Evolutionary conservation across 2,797 vertebrate genomes (phyloP).

Genomic region (Microchirus variegatus): DNA sequence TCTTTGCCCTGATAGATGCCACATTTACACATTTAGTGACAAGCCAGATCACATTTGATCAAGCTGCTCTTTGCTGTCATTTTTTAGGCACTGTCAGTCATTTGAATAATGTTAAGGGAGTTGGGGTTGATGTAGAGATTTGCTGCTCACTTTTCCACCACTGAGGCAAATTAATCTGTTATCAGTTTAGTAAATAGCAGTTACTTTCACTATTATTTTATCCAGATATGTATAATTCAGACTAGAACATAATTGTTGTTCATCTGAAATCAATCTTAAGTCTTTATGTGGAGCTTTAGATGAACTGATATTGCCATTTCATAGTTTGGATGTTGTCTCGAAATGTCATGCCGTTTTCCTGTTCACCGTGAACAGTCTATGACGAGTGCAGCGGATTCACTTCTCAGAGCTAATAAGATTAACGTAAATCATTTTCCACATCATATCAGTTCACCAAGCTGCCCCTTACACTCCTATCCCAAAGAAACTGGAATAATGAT

Average conservation of each 20-base stretch:
- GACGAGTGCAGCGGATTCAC: neutral
- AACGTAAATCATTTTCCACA: constrained; percentile 5
- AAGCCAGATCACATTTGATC: constrained; percentile 66
- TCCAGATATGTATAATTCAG: neutral
- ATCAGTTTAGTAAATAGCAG: constrained; percentile 10
- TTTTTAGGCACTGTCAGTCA: constrained; percentile 54
- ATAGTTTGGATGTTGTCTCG: neutral
- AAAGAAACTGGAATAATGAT: constrained; percentile 5
- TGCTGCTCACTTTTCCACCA: constrained; percentile 36
- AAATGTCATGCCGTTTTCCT: neutral
- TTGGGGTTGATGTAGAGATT: constrained; percentile 22
- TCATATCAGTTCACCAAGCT: neutral
- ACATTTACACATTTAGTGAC: constrained; percentile 61
- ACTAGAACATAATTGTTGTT: too few species aligned
- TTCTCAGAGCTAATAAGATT: neutral
- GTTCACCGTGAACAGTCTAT: neutral
- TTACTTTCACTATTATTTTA: neutral
- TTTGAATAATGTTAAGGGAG: constrained; percentile 51
- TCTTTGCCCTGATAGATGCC: constrained; percentile 54
- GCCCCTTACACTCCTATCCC: neutral
- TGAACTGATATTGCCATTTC: neutral
- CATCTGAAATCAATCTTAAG: too few species aligned
- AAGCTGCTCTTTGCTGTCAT: constrained; percentile 58
- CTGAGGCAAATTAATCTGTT: constrained; percentile 13
- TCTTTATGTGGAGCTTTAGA: too few species aligned